Conservation (phyloP, 53 echinoderm and acorn worm species). For the Antedon mediterranea region DNA sequence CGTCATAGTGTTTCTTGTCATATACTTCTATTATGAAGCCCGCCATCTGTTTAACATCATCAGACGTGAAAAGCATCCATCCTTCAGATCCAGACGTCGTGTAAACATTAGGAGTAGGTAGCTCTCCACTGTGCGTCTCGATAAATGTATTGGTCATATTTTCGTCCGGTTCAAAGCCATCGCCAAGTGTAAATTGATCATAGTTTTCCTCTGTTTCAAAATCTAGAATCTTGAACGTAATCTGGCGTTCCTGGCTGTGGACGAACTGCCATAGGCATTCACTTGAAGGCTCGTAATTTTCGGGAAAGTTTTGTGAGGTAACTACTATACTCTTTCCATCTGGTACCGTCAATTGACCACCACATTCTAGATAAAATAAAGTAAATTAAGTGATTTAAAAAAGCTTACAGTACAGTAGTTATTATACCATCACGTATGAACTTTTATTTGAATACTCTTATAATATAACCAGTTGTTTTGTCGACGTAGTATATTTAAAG, state of each 20-base stretch:
- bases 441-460: too few relatives aligned
- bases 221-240: neutral
- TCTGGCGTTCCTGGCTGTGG: neutral
- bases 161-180: conserved; percentile 20
- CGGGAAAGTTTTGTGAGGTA: neutral
- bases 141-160: conserved; percentile 15
- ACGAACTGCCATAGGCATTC: conserved; percentile 1
- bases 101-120: conserved; percentile 9
- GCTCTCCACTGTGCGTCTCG: conserved; percentile 18
- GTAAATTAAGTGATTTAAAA: too few relatives aligned
- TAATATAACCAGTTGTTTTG: too few relatives aligned
- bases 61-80: conserved; percentile 32
- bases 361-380: neutral
- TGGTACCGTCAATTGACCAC: neutral
- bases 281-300: neutral
- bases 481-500: too few relatives aligned
- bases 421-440: too few relatives aligned
- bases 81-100: conserved; percentile 17
- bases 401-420: too few relatives aligned
- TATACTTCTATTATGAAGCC: conserved; percentile 27
- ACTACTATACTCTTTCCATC: neutral
- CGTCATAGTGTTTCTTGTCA: conserved; percentile 9
- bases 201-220: conserved; percentile 4
- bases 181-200: conserved; percentile 5
- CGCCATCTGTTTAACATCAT: conserved; percentile 5